Base-by-base conservation (phyloP, 2,888 invertebrate genomes). In the Lycaena phlaeas region DNA sequence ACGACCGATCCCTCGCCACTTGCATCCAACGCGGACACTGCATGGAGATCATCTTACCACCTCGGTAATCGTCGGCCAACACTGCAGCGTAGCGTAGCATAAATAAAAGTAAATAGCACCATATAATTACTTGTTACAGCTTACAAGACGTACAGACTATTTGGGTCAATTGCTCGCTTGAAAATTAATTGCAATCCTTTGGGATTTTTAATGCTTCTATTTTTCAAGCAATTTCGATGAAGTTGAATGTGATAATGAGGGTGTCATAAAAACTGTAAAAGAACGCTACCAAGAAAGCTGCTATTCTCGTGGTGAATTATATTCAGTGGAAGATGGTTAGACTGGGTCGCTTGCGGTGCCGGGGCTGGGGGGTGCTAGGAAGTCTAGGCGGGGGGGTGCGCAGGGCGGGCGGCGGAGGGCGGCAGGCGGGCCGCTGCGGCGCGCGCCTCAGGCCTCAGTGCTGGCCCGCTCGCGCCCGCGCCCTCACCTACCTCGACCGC, bases 391-490 rank as follows among this genome's bases (percentile, higher is more conserved):
- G 42, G 41, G 47, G 41, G 48, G 44, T 38, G 44, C 22, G 48
- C 27, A 50, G 45, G 57, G 58, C 54, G 54, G n/a, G n/a, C n/a
- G n/a, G n/a, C 49, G 49, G 53, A 48, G 53, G 54, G 50, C 54
- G 58, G 54, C 44, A 67, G 56, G 56, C 55, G 64, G 59, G 57
- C 54, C 56, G 52, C 49, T 53, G 47, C 68, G 64, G 54, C 49
- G 64, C 50, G 70, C 75, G 74, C 73, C 74, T 77, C 77, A 76
- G 78, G 73, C 73, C 62, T 74, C 79, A 79, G 82, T 82, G 75
- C 73, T 61, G 73, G 71, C 70, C 71, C 74, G 68, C 79, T 74
- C 77, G 77, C 78, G 72, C 76, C 77, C 77, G 74, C 77, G 68
- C 74, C 73, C 78, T 75, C 76, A 78, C 75, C 74, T 75, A 70